These are phyloP conservation scores for Taurulus bubalis DNA, from an alignment of 2,113 vertebrate genomes.

Conservation along the genomic window DNA sequence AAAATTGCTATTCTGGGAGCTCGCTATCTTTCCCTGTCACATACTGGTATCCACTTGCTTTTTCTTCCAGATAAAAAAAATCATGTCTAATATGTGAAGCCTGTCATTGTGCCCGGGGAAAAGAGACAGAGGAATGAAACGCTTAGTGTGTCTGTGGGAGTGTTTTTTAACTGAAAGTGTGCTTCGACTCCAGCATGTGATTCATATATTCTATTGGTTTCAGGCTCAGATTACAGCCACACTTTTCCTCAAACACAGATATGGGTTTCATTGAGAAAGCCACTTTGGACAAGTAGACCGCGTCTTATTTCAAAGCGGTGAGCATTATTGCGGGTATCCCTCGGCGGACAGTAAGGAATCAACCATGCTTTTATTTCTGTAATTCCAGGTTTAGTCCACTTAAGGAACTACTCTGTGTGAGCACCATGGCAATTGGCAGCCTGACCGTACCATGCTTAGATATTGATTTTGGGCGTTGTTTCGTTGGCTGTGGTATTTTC, in stretches of 20 bases:
- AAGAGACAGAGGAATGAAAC: slow-evolving; percentile 51
- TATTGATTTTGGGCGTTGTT: slow-evolving; percentile 68
- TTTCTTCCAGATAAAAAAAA: slow-evolving; percentile 66
- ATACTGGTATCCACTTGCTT: slow-evolving; percentile 44
- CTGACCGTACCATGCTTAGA: slow-evolving; percentile 9
- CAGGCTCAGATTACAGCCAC: slow-evolving; percentile 29
- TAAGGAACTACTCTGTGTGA: slow-evolving; percentile 34
- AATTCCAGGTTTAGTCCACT: slow-evolving; percentile 65
- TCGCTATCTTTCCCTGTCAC: slow-evolving; percentile 75
- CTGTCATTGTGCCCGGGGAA: slow-evolving; percentile 60
- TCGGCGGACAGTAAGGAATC: slow-evolving; percentile 47
- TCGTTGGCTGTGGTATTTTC: slow-evolving; percentile 52
- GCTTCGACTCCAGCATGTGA: slow-evolving; percentile 23
- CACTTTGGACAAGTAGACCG: slow-evolving; percentile 36
- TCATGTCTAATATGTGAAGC: slow-evolving; percentile 71
- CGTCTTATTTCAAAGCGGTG: slow-evolving; percentile 43
- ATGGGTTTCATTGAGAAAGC: slow-evolving; percentile 30
- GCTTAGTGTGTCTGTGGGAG: not conserved
- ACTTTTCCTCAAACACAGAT: slow-evolving; percentile 27
- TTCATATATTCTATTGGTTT: slow-evolving; percentile 51
- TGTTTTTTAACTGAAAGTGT: slow-evolving; percentile 21
- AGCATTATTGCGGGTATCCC: slow-evolving; percentile 49
- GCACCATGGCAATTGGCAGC: slow-evolving; percentile 37
- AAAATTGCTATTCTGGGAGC: slow-evolving; percentile 54
- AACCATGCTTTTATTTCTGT: slow-evolving; percentile 62